Evolutionary conservation across 2,797 vertebrate species (phyloP), one percentile per base, ranked within the genome.

Genomic region (Taeniopygia guttata): DNA sequence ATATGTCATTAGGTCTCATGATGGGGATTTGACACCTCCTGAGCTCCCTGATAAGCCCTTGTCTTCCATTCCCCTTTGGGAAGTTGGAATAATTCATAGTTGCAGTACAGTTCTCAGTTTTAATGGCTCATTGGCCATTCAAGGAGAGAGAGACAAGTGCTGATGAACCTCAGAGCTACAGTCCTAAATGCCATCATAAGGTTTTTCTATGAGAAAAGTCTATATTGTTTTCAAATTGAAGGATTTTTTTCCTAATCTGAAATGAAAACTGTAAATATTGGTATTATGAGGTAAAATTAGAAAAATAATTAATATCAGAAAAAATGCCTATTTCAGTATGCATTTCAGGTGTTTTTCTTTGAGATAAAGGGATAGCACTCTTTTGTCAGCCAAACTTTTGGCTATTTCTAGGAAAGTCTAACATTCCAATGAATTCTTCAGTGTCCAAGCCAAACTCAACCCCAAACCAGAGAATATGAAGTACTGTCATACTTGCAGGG

Each of bases 81-180:
- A 86, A 73, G 43, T 2, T 54, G 42, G 42, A 60, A n/a, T 77
- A 15, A 52, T 69, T 76, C 55, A 34, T 27, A 69, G 36, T 8
- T 76, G 38, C 60, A 62, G 38, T 45, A 68, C 51, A 56, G 38
- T 56, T 27, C 17, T 77, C 51, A 80, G 46, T 29, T 60, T 86
- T 42, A 76, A 68, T 64, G 84, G 59, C 25, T 90, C 64, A 73
- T 85, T 90, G 84, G 84, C n/a, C 42, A 8, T 62, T 80, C 73
- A 91, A 80, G 42, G 59, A 80, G 40, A 92, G 20, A 60, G 25
- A 73, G 46, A 36, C 9, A 32, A 69, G 34, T 48, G 51, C 7
- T 69, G 69, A 83, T 80, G 81, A 93, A 66, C 26, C 7, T 80
- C 55, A 54, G 42, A 69, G 22, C 27, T 89, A n/a, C 16, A 48